These are phyloP conservation scores for Brachyhypopomus occidentalis DNA, from an alignment of 2,113 vertebrate species.

Conservation along the genomic window DNA sequence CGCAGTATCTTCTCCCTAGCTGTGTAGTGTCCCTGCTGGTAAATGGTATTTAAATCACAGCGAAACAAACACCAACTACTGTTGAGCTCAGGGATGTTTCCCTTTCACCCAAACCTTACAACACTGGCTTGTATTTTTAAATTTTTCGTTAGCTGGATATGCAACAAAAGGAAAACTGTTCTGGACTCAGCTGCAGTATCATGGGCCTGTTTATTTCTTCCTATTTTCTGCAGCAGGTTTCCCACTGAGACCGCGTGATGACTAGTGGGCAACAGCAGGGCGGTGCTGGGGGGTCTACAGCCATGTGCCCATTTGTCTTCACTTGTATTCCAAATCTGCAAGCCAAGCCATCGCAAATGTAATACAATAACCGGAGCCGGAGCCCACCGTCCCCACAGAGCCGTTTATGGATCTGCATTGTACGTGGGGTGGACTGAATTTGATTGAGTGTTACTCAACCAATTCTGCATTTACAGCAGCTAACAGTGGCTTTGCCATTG, in stretches of 20 bases:
- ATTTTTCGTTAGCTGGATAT: not conserved
- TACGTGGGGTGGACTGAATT: not conserved
- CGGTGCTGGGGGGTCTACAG: conserved; percentile 14
- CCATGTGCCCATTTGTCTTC: conserved; percentile 42
- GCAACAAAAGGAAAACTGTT: not conserved
- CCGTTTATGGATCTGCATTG: conserved; percentile 2
- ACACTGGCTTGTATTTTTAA: not conserved
- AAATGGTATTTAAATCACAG: conserved; percentile 34
- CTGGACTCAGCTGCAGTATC: not conserved
- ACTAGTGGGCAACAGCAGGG: conserved; percentile 9
- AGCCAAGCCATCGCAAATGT: not conserved
- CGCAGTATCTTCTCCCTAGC: not conserved
- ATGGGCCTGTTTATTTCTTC: not conserved
- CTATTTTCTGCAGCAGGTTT: not conserved
- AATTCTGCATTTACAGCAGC: not conserved
- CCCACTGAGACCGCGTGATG: not conserved
- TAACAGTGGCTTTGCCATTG: not conserved
- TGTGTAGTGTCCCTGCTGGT: conserved; percentile 2
- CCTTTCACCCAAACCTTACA: conserved; percentile 5
- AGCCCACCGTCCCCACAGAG: not conserved
- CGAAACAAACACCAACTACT: conserved; percentile 41
- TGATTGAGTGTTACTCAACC: not conserved
- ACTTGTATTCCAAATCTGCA: conserved; percentile 14
- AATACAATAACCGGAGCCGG: not conserved
- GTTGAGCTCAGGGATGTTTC: conserved; percentile 21